These are phyloP conservation scores for Byasa hedistus DNA, from an alignment of 2,888 invertebrate species.

Conservation along the genomic window DNA sequence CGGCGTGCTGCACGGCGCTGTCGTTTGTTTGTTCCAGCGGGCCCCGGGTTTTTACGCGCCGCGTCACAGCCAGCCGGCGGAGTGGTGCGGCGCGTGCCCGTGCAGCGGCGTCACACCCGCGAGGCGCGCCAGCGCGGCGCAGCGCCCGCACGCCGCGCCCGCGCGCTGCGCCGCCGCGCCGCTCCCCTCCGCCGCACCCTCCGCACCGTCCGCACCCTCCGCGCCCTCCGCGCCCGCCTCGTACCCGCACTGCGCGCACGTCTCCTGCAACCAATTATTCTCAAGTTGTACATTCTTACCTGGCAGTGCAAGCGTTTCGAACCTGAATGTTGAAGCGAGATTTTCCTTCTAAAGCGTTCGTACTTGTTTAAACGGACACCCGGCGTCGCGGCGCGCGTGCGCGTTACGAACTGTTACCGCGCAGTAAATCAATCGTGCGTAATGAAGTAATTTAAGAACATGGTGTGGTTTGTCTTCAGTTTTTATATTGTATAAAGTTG, in stretches of 20 bases:
- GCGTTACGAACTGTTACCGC: not conserved
- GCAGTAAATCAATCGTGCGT: too few species aligned
- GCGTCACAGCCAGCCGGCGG: conserved; percentile 83
- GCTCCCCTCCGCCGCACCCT: not conserved
- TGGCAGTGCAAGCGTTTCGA: too few species aligned
- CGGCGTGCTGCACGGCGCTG: not conserved
- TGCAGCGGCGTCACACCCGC: conserved; percentile 87
- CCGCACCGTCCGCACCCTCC: conserved; percentile 33
- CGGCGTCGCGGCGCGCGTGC: conserved; percentile 30
- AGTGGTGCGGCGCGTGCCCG: conserved; percentile 83
- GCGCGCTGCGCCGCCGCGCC: conserved; percentile 14
- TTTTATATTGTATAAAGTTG: too few species aligned
- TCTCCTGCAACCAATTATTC: too few species aligned
- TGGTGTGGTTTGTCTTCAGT: too few species aligned
- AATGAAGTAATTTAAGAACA: too few species aligned
- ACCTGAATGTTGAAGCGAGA: too few species aligned
- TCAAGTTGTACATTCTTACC: too few species aligned
- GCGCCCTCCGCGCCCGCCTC: conserved; percentile 33
- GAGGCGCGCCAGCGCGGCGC: conserved; percentile 82
- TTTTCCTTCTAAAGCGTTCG: too few species aligned
- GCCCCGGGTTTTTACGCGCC: conserved; percentile 5
- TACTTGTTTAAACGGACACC: too few species aligned
- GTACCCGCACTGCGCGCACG: conserved; percentile 33
- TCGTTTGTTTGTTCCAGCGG: not conserved
- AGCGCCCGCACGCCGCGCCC: conserved; percentile 69